Evolutionary conservation across 2,797 vertebrate genomes (phyloP).

Genomic region (Poeciliopsis gracilis): DNA sequence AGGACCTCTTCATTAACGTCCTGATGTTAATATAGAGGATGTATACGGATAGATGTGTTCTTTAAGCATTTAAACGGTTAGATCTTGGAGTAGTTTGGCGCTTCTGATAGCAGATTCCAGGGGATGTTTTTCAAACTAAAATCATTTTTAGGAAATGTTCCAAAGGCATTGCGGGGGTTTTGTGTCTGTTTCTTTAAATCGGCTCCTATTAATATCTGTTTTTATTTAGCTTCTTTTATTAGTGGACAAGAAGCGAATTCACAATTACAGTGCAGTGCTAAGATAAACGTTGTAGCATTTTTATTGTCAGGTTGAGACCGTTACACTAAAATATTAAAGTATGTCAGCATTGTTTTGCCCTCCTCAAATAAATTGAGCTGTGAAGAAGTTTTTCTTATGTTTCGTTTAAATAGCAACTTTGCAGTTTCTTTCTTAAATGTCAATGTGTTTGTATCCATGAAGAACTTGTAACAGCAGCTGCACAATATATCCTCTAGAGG

Average conservation of each 20-base stretch:
- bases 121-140: background rate
- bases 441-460: background rate
- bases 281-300: background rate
- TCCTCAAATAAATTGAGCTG: background rate
- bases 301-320: background rate
- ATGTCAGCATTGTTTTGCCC: background rate
- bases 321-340: background rate
- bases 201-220: background rate
- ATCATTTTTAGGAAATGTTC: background rate
- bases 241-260: background rate
- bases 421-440: background rate
- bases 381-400: background rate
- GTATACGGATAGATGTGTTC: conserved; percentile 6
- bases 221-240: background rate
- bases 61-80: conserved; percentile 3
- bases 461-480: background rate
- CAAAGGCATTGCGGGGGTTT: conserved; percentile 14
- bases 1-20: background rate
- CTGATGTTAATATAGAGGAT: too few species aligned
- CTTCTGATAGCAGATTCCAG: background rate
- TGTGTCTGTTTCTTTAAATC: conserved; percentile 35
- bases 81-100: background rate
- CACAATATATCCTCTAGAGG: conserved; percentile 54
- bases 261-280: background rate
- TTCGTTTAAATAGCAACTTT: background rate